Evolutionary conservation across 2,797 vertebrate species (phyloP).

Genomic region (Sphaeramia orbicularis): DNA sequence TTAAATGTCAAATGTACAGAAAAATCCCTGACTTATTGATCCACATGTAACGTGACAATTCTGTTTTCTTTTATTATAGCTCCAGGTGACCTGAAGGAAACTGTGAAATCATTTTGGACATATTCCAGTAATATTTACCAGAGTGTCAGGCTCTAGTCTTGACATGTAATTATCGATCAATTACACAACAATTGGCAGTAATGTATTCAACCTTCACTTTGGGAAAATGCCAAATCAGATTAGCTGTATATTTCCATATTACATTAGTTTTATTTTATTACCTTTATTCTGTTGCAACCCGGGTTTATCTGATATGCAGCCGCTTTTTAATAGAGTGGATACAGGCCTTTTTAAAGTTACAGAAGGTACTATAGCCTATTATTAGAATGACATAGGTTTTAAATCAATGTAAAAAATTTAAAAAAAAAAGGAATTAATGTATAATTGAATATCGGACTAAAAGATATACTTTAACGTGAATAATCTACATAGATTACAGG

Average conservation of each 20-base stretch:
- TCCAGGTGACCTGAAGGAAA: constrained; percentile 18
- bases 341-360: constrained; percentile 2
- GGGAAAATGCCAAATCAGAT: constrained; percentile 62
- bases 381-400: background rate
- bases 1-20: background rate
- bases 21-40: constrained; percentile 14
- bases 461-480: too few species aligned
- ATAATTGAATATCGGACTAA: too few species aligned
- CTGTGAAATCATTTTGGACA: constrained; percentile 1
- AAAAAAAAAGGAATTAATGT: too few species aligned
- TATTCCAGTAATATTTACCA: constrained; percentile 12
- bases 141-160: constrained; percentile 33
- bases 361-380: background rate
- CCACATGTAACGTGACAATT: constrained; percentile 2
- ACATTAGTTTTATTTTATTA: constrained; percentile 55
- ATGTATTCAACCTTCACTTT: constrained; percentile 61
- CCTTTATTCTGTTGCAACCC: constrained; percentile 19
- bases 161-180: constrained; percentile 38
- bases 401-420: background rate
- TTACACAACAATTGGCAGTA: constrained; percentile 52
- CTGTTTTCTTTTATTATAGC: constrained; percentile 1
- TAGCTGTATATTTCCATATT: constrained; percentile 74
- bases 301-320: background rate
- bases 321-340: constrained; percentile 5
- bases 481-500: too few species aligned